Evolutionary conservation across 2,797 vertebrate species (phyloP).

Genomic region (Parambassis ranga): DNA sequence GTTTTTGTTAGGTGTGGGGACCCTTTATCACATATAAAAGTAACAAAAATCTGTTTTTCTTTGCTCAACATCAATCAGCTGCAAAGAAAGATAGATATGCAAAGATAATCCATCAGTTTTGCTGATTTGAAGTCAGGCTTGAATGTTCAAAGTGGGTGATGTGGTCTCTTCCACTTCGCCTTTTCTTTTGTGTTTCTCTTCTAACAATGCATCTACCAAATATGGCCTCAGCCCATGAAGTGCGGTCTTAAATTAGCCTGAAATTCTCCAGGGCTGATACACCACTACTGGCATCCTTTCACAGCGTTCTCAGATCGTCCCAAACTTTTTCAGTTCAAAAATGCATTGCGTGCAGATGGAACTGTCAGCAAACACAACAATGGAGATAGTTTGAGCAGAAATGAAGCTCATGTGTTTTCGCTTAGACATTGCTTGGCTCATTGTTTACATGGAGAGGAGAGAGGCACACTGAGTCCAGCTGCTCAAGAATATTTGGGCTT

Average conservation of each 20-base stretch:
- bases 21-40: no score
- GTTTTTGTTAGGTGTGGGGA: no score
- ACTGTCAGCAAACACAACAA: conserved; percentile 45
- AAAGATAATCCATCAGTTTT: not conserved
- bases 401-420: conserved; percentile 64
- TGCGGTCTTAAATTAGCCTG: not conserved
- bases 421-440: conserved; percentile 45
- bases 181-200: not conserved
- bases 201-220: not conserved
- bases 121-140: no score
- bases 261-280: conserved; percentile 10
- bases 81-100: no score
- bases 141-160: not conserved
- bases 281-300: conserved; percentile 30
- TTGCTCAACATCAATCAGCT: no score
- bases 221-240: not conserved
- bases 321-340: conserved; percentile 24
- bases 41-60: no score
- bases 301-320: conserved; percentile 2
- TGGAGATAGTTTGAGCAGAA: conserved; percentile 30
- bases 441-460: conserved; percentile 64
- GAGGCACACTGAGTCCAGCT: conserved; percentile 71
- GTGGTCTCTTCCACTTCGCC: not conserved
- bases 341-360: conserved; percentile 25
- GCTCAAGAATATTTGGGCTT: conserved; percentile 54